A percentile compares a stretch with the other conserved stretches of the same genome.
phyloP scores from a whole-genome alignment of 2,888 invertebrate genomes.

The Troilus luridus region DNA sequence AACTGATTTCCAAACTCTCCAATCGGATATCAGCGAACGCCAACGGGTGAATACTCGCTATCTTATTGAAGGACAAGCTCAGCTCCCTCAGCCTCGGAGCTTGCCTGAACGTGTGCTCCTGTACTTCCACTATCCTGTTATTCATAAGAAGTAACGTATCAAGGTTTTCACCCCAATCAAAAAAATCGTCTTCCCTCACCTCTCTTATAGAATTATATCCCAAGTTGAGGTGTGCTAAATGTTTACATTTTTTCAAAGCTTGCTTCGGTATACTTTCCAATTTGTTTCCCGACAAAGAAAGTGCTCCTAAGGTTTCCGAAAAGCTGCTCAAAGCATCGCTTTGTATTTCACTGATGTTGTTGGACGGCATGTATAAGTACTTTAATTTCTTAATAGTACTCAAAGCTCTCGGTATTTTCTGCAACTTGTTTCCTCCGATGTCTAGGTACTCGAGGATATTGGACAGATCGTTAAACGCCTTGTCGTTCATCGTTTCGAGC shows the following conservation, averaged over 20 bases:
- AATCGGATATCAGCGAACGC: conserved; percentile 85
- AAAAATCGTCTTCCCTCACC: conserved; percentile 77
- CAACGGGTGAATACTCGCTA: conserved; percentile 84
- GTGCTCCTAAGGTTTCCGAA: conserved; percentile 78
- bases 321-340: conserved; percentile 76
- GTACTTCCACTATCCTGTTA: conserved; percentile 82
- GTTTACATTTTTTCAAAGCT: conserved; percentile 80
- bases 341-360: conserved; percentile 77
- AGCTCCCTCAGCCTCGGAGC: conserved; percentile 86
- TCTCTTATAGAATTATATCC: conserved; percentile 89
- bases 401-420: conserved; percentile 80
- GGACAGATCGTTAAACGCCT: conserved; percentile 81
- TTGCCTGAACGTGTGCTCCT: conserved; percentile 80
- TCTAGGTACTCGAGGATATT: conserved; percentile 86
- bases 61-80: conserved; percentile 91
- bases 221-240: conserved; percentile 86
- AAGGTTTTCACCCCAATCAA: conserved; percentile 83
- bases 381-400: conserved; percentile 78
- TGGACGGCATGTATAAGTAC: conserved; percentile 87
- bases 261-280: conserved; percentile 80
- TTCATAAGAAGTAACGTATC: conserved; percentile 87
- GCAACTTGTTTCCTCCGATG: conserved; percentile 84
- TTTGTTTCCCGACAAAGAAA: conserved; percentile 87
- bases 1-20: conserved; percentile 88
- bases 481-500: conserved; percentile 78